These are phyloP conservation scores for Stichopus chloronotus DNA, from an alignment of 35 echinoderm and acorn worm genomes.

Conservation along the genomic window DNA sequence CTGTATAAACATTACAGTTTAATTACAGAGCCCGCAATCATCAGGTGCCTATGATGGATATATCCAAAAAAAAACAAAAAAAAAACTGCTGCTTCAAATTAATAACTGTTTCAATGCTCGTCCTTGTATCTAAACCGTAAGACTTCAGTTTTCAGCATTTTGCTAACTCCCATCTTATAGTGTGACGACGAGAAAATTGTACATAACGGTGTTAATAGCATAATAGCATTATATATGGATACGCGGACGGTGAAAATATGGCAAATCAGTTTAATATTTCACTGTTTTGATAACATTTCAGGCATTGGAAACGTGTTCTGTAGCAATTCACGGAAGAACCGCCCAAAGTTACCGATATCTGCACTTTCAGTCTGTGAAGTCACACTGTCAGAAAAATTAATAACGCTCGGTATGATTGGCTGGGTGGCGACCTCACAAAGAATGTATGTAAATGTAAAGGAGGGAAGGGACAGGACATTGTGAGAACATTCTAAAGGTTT, in stretches of 20 bases:
- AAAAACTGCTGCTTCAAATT: slow-evolving; percentile 8
- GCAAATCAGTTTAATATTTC: slow-evolving; percentile 43
- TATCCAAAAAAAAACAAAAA: neutral
- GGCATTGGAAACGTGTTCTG: slow-evolving; percentile 26
- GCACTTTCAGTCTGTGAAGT: neutral
- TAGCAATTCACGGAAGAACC: neutral
- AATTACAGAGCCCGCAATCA: slow-evolving; percentile 16
- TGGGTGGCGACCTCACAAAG: neutral
- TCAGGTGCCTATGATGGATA: slow-evolving; percentile 4
- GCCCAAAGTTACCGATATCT: too few species aligned
- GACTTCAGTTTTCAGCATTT: neutral
- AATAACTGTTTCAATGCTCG: slow-evolving; percentile 39
- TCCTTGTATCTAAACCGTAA: slow-evolving; percentile 27
- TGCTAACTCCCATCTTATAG: neutral
- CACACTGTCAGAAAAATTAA: neutral
- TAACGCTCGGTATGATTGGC: neutral
- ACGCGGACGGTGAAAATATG: neutral
- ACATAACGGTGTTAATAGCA: neutral
- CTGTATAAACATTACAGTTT: slow-evolving; percentile 46
- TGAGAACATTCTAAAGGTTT: neutral
- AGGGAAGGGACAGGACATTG: neutral
- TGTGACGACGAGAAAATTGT: neutral
- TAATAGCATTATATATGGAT: neutral
- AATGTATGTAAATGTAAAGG: neutral
- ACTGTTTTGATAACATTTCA: slow-evolving; percentile 54